phyloP scores from a whole-genome alignment of 2,113 vertebrate species.

The Marcusenius ussheri region DNA sequence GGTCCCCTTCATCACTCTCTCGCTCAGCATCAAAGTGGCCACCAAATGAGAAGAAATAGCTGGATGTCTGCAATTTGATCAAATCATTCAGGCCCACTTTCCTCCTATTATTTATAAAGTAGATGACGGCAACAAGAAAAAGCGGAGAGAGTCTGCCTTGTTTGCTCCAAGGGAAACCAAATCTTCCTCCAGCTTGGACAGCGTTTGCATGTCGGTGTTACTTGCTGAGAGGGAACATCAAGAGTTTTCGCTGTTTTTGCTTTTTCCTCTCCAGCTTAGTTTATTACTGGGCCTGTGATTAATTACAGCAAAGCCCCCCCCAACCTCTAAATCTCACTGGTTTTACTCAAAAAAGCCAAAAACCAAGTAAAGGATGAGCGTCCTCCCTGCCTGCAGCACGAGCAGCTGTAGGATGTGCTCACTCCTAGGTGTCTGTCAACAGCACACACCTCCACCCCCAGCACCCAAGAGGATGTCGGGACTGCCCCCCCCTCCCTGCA shows the following conservation, averaged over 20 bases:
- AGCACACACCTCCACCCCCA: conserved; percentile 34
- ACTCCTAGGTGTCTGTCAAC: conserved; percentile 40
- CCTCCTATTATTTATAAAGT: conserved; percentile 11
- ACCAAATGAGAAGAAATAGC: not conserved
- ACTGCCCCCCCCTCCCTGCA: conserved; percentile 14
- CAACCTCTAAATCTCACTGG: not conserved
- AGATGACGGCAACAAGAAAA: not conserved
- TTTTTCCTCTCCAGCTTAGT: not conserved
- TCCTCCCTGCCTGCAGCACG: not conserved
- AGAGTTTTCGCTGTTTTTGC: not conserved
- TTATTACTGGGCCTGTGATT: conserved; percentile 26
- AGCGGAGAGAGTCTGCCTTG: not conserved
- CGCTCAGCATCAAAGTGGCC: not conserved
- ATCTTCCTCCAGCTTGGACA: not conserved
- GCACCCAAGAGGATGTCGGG: conserved; percentile 21
- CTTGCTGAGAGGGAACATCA: not conserved
- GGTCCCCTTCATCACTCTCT: not conserved
- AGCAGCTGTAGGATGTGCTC: conserved; percentile 30
- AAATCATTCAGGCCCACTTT: conserved; percentile 1
- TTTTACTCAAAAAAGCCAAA: not conserved
- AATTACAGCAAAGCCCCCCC: conserved; percentile 20
- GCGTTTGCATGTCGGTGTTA: not conserved
- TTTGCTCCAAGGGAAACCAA: not conserved
- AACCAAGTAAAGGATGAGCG: not conserved
- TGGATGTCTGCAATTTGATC: conserved; percentile 9